Base-by-base conservation (phyloP, 2,888 invertebrate genomes). In the Drosophila testacea region DNA sequence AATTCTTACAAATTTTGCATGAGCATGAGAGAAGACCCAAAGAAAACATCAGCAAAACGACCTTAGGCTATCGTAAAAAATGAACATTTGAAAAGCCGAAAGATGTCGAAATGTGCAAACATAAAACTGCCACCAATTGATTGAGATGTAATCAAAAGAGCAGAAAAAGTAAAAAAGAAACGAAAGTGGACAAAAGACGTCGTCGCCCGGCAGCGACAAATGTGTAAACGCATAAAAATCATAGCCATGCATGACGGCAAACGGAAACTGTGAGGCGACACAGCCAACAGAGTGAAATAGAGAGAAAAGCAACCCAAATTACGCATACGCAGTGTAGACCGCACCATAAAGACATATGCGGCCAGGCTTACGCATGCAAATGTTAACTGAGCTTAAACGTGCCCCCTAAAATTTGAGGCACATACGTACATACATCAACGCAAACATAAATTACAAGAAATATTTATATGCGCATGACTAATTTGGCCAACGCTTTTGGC, bases 121-220 rank as follows among this genome's bases (percentile, higher is more conserved):
- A 85, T 87, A 85, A 89, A 89, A 85, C 79, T 71, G 83, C 81
- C 88, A 73, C 83, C 86, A 86, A 89, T 85, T 88, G 89, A 89
- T 89, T 88, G 89, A 88, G 88, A 87, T 88, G 88, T 89, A 83
- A 89, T 89, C 86, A 81, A 85, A 83, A 77, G 60, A 69, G 64
- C 61, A 73, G 70, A 68, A 65, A 72, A 47, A 28, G 11, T 13
- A 16, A 46, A 51, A 28, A 48, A n/a, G 28, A 30, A 46, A 10
- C 6, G 30, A 38, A 69, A 60, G 44, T 59, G 60, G 50, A 57
- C 55, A 62, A 51, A 54, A 36, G 59, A 9, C 57, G 30, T 38
- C n/a, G 4, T 34, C 32, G 56, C 22, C 46, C 50, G 34, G 16
- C 69, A 67, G 38, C 61, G 61, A 62, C 57, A 66, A 73, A 75